Conservation (phyloP, 2,113 vertebrate species). For the Pycnonotus jocosus region DNA sequence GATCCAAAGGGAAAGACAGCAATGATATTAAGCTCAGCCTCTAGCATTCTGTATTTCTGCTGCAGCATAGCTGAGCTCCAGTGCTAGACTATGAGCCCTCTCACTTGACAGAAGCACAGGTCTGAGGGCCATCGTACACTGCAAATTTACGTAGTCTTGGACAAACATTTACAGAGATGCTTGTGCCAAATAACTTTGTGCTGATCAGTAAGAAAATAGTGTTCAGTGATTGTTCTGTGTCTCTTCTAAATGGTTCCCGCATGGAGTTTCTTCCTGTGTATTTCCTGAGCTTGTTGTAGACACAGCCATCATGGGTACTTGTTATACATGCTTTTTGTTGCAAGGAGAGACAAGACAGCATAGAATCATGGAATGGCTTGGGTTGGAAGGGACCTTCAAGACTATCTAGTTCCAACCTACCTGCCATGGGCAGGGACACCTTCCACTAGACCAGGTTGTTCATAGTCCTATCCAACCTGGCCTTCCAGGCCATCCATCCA, state of each 20-base stretch:
- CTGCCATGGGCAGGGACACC: not conserved
- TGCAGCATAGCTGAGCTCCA: not conserved
- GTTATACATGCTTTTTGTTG: not conserved
- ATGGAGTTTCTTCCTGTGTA: not conserved
- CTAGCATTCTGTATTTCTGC: not conserved
- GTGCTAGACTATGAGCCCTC: constrained; percentile 13
- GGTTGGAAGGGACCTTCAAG: not conserved
- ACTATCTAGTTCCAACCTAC: not conserved
- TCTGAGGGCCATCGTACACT: constrained; percentile 53
- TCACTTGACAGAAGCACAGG: not conserved
- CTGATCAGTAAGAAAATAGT: constrained; percentile 56
- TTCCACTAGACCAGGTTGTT: not conserved
- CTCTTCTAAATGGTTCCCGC: constrained; percentile 36
- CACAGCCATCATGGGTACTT: not conserved
- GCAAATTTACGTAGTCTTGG: constrained; percentile 68
- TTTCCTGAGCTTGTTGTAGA: not conserved
- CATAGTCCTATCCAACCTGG: not conserved
- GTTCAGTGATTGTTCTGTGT: constrained; percentile 38
- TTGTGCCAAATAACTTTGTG: constrained; percentile 70
- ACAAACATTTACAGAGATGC: constrained; percentile 71
- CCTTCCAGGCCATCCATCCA: not conserved
- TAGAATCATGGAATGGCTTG: not conserved
- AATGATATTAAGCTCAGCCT: not conserved
- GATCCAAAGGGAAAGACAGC: not conserved
- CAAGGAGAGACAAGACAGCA: not conserved